Evolutionary conservation across 1,140 invertebrate genomes (phyloP), one percentile per base, ranked within the genome.

Genomic region (Amyelois transitella): DNA sequence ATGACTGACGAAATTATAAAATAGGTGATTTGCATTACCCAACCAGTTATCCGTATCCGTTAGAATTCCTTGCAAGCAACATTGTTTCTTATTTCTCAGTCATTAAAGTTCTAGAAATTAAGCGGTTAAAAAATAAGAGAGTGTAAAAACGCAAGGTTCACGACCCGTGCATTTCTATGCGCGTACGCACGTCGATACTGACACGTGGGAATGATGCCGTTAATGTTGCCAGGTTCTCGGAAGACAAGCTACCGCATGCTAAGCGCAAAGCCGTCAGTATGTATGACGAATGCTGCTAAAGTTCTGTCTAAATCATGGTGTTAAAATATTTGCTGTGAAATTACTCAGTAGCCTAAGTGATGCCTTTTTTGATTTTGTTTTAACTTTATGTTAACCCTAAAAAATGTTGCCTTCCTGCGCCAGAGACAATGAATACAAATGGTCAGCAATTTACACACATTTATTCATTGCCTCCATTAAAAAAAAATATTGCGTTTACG

Each of bases 71-170:
- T 20, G 1, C 45, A 21, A 12, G 10, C 45, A 22, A 48, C 21
- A 12, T 21, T 48, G 20, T 48, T 20, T 12, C n/a, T 48, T 48
- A 48, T 48, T 19, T 14, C n/a, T 4, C 21, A 6, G 21, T 1
- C 10, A n/a, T 20, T 20, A 20, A 48, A 12, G 45, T 48, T 21
- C 21, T 10, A 8, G 12, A 21, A 7, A 21, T 18, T 48, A 18
- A 10, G 19, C 20, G 19, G 18, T 21, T 21, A 45, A 10, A 45
- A 18, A 59, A 53, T n/a, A 14, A 4, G 12, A 53, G 51, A 45
- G 48, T 56, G 64, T 45, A 45, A 48, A 48, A 48, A 48, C 20
- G 21, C 17, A 20, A 7, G 24, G 64, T 60, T 67, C 64, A 60
- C 58, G 61, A 67, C 60, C 64, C n/a, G 45, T 48, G 45, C 45